phyloP scores from a whole-genome alignment of 2,797 vertebrate species.

The Diplodus sargus region DNA sequence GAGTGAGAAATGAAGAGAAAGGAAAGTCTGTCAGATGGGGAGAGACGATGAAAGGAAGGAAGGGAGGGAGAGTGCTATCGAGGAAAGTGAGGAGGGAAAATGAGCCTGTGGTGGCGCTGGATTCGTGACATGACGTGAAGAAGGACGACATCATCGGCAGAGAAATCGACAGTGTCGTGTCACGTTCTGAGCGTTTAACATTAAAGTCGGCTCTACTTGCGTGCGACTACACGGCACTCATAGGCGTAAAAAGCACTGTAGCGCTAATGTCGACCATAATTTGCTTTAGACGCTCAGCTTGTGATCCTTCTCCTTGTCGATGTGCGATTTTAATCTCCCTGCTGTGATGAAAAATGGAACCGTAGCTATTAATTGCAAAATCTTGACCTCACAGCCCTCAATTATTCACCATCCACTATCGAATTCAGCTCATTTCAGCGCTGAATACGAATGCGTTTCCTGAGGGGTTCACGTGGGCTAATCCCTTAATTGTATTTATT shows the following conservation, averaged over 20 bases:
- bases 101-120: not conserved
- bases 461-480: not conserved
- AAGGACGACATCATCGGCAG: constrained; percentile 18
- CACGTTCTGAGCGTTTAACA: not conserved
- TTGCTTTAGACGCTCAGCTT: not conserved
- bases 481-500: constrained; percentile 27
- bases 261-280: no score
- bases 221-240: no score
- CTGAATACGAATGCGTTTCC: not conserved
- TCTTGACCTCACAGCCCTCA: not conserved
- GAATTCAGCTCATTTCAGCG: constrained; percentile 14
- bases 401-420: not conserved
- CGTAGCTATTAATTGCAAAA: constrained; percentile 5
- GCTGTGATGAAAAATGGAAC: not conserved
- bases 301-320: no score
- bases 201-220: no score
- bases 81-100: not conserved
- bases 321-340: not conserved
- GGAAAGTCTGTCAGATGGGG: not conserved
- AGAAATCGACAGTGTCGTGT: not conserved
- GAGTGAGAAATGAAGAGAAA: constrained; percentile 2
- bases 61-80: not conserved
- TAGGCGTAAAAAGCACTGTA: no score
- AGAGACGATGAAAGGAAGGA: not conserved
- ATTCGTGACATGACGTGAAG: not conserved